These are phyloP conservation scores for Melanotus villosus DNA, from an alignment of 2,888 invertebrate genomes.

Conservation along the genomic window DNA sequence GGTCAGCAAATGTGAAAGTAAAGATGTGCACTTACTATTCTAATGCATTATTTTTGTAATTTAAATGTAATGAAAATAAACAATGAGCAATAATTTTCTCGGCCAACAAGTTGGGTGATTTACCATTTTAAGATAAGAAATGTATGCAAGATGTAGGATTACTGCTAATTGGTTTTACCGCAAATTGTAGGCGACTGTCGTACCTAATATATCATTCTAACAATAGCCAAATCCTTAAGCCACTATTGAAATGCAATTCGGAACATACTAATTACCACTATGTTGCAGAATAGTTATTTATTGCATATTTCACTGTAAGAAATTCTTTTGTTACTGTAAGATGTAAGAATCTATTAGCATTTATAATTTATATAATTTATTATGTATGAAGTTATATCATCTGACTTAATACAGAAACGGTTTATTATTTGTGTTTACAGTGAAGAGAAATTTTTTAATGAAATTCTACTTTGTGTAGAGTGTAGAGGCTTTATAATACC, in stretches of 20 bases:
- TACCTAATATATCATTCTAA: no score
- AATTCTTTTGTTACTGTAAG: neutral
- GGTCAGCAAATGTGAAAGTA: conserved; percentile 36
- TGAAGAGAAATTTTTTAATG: no score
- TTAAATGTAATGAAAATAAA: neutral
- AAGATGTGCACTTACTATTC: neutral
- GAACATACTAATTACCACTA: neutral
- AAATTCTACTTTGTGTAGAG: no score
- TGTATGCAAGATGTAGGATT: no score
- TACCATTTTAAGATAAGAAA: no score
- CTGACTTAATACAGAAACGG: no score
- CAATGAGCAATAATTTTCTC: no score
- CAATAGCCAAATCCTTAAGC: neutral
- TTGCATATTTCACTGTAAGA: neutral
- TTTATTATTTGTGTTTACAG: no score
- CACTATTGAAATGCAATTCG: neutral
- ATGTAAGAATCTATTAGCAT: neutral
- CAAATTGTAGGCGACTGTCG: no score
- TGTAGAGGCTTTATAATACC: no score
- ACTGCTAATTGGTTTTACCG: no score
- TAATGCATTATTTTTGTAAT: neutral
- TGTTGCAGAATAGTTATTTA: neutral
- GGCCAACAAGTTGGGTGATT: no score
- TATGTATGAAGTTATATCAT: neutral
- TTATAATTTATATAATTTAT: neutral